Evolutionary conservation across 2,113 vertebrate genomes (phyloP), one percentile per base, ranked within the genome.

Genomic region (Sterna hirundo): DNA sequence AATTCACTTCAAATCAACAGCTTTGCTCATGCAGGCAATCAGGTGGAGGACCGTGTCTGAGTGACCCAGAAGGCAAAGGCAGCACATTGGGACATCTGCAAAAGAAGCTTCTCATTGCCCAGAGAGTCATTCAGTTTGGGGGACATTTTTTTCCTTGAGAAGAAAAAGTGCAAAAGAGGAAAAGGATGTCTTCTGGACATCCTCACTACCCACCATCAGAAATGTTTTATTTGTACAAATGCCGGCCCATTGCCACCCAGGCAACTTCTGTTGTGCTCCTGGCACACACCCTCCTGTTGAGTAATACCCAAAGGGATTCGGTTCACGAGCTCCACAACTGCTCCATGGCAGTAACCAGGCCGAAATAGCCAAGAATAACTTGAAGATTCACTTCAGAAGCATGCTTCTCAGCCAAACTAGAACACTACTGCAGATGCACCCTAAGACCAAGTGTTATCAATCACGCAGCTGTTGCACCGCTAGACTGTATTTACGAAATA

Each of bases 241-340:
- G 0, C 15, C 0, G 0, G 34, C 42, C 44, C 15, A 27, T 49
- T 64, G 76, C 26, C 34, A 57, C 11, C 26, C 32, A 32, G 36
- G 8, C 13, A 10, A 25, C 18, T 70, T 46, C 8, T 5, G 34
- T 3, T 20, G 15, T 54, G 34, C 29, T 60, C 34, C 34, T 42
- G 44, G 29, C 2, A 0, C 23, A 21, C 11, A 29, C 4, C 7
- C 23, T 79, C 17, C 38, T 32, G 32, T n/a, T 74, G 36, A 57
- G 11, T 44, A 55, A 57, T 38, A 70, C 38, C 20, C 4, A 40
- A 47, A 71, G 15, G 9, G 34, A 32, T 60, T 47, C 29, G 47
- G 38, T 29, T 94, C 74, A 38, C 0, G 3, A 92, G 38, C 30
- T 46, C 60, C 54, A 51, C 0, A 3, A 52, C 27, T 49, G 34